Conservation (phyloP, 2,888 invertebrate genomes). For the Lasioglossum malachurum region DNA sequence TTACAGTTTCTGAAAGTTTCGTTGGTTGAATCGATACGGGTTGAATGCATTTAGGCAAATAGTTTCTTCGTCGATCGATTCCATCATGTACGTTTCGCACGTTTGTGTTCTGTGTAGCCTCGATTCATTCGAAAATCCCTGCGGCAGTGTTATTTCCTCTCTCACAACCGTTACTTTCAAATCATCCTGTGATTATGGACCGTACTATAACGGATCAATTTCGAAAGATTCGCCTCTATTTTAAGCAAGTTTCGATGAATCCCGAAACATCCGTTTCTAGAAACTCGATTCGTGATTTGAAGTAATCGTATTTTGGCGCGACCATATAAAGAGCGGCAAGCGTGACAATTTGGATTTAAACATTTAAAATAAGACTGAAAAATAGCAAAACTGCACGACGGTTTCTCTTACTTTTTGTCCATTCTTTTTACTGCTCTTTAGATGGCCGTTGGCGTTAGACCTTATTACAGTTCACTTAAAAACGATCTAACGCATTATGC, state of each 20-base stretch:
- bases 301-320: not conserved
- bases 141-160: not conserved
- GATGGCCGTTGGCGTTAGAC: not conserved
- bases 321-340: not conserved
- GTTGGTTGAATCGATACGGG: not conserved
- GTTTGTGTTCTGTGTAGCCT: not conserved
- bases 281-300: not conserved
- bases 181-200: not conserved
- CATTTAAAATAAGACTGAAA: not conserved
- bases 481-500: not conserved
- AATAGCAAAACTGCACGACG: not conserved
- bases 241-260: not conserved
- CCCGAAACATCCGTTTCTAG: not conserved
- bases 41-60: not conserved
- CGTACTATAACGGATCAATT: conserved; percentile 3
- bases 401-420: not conserved
- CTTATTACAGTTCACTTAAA: not conserved
- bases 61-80: not conserved
- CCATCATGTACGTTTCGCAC: not conserved
- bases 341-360: not conserved
- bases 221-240: not conserved
- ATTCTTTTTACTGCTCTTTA: not conserved
- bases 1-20: not conserved
- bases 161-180: not conserved
- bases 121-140: not conserved